Evolutionary conservation across 2,797 vertebrate species (phyloP), one percentile per base, ranked within the genome.

Genomic region (Limnodromus scolopaceus): DNA sequence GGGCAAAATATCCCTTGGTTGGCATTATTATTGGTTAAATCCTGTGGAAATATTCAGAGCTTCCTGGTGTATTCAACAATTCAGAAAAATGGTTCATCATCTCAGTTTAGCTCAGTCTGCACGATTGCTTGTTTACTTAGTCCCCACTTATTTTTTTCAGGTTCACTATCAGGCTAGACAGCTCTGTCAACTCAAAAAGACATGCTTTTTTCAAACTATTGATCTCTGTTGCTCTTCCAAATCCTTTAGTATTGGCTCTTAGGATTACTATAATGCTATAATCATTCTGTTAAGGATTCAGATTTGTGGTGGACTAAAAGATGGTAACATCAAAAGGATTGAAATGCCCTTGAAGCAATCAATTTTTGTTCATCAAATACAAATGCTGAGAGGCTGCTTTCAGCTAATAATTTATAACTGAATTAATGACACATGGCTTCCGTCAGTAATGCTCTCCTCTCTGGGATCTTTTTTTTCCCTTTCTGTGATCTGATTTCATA

Each of bases 261-360:
- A 97, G 98, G 99, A 99, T 99, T 99, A 99, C 98, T 98, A 98
- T 98, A 98, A 98, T 97, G 95, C 97, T 98, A 98, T 98, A 98
- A 98, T 98, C 95, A 96, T 97, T 98, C 97, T 98, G 98, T 98
- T 98, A 98, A 98, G 97, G 97, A 98, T 98, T 97, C 98, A 98
- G 97, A 98, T 98, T 98, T 98, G 98, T 98, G 96, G 98, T 97
- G 95, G 96, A 96, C 98, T 97, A 98, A 98, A 98, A 98, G 98
- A 98, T 98, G 97, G 97, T 97, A 98, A 98, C 98, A 98, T 98
- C 98, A 99, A 99, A 99, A 99, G 98, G 98, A 98, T 98, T 98
- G 98, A 98, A 99, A 99, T 99, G 98, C 98, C 99, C 98, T 98
- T 97, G 98, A 98, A 98, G 98, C 98, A 98, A 99, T 98, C 98